These are phyloP conservation scores for Boulengeromyrus knoepffleri DNA, from an alignment of 2,113 vertebrate species.

Conservation along the genomic window DNA sequence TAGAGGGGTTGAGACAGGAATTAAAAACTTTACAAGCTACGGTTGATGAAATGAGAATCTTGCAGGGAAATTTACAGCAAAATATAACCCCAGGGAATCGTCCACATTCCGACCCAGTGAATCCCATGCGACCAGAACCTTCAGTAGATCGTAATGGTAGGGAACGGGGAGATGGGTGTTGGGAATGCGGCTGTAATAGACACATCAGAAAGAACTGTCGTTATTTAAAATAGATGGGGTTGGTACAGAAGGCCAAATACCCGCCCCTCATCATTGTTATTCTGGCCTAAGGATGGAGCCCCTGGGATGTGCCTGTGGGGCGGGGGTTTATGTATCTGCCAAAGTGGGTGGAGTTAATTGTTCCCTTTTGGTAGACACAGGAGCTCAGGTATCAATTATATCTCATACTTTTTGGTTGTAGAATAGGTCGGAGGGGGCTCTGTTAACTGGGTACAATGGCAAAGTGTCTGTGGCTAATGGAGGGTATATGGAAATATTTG, in stretches of 20 bases:
- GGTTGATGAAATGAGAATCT: too few relatives aligned
- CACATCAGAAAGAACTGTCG: conserved; percentile 1
- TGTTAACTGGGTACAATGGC: neutral
- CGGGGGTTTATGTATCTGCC: neutral
- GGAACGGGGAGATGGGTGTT: neutral
- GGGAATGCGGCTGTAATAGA: conserved; percentile 19
- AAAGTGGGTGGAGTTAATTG: conserved; percentile 12
- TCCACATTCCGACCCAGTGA: too few relatives aligned
- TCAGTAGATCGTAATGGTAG: neutral
- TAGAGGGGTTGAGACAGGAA: too few relatives aligned
- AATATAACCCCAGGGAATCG: too few relatives aligned
- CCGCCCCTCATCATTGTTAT: neutral
- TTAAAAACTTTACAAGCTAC: too few relatives aligned
- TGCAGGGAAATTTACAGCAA: too few relatives aligned
- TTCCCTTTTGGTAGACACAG: neutral
- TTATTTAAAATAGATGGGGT: conserved; percentile 26
- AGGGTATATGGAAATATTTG: conserved; percentile 4
- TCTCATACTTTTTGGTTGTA: neutral
- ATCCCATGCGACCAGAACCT: too few relatives aligned
- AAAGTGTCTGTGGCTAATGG: conserved; percentile 13
- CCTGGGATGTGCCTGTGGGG: neutral
- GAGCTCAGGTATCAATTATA: neutral
- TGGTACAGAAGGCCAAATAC: conserved; percentile 11
- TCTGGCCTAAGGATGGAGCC: neutral
- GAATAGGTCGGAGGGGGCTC: neutral